Conservation (phyloP, 2,888 invertebrate species). For the Spilarctia lutea region DNA sequence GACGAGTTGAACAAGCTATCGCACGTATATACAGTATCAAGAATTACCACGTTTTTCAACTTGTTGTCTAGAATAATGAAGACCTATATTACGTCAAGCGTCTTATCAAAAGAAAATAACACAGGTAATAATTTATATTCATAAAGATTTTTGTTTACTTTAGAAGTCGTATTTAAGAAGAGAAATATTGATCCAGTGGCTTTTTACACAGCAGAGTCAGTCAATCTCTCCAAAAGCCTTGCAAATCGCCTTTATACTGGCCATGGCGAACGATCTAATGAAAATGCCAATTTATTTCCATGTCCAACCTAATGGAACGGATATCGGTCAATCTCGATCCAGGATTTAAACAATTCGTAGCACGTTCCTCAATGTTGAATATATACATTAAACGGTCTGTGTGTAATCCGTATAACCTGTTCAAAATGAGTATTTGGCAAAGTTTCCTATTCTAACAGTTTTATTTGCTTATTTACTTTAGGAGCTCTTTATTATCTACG, state of each 20-base stretch:
- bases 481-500: neutral
- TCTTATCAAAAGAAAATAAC: slow-evolving; percentile 8
- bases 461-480: neutral
- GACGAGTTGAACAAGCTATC: no score
- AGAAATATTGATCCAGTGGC: slow-evolving; percentile 23
- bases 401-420: slow-evolving; percentile 2
- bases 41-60: no score
- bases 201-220: slow-evolving; percentile 26
- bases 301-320: slow-evolving; percentile 57
- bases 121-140: slow-evolving; percentile 1
- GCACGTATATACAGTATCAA: no score
- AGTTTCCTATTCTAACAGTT: neutral
- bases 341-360: slow-evolving; percentile 44
- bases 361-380: slow-evolving; percentile 27
- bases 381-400: neutral
- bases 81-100: neutral
- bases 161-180: slow-evolving; percentile 14
- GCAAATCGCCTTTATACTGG: slow-evolving; percentile 37
- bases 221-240: slow-evolving; percentile 29
- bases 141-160: slow-evolving; percentile 10
- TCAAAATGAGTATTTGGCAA: neutral
- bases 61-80: no score
- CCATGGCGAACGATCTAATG: slow-evolving; percentile 48
- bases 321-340: slow-evolving; percentile 49
- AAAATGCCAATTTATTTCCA: slow-evolving; percentile 56